Evolutionary conservation across 2,888 invertebrate genomes (phyloP), one percentile per base, ranked within the genome.

Genomic region (Nudaria mundana): DNA sequence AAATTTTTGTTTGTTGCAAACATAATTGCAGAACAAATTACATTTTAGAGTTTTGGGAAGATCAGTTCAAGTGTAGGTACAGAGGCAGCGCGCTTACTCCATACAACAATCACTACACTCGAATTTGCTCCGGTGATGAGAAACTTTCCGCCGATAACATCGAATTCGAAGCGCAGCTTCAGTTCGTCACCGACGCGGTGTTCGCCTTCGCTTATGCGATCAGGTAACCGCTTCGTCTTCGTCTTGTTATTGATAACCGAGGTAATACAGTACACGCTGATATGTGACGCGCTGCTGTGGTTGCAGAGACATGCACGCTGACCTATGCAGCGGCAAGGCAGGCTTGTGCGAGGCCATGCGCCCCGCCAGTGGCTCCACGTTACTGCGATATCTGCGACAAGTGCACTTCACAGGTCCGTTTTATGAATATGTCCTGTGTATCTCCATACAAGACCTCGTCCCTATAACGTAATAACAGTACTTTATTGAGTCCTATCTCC

Each of bases 171-270:
- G 95, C 95, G 62, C 98, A 98, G 78, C 89, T 98, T 47, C 98
- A 98, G 84, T 98, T 98, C 77, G 98, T 98, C 25, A 95, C 96
- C 24, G 98, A 98, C 76, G 97, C 98, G 5, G 97, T 98, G 0
- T 92, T 97, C 92, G 97, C 97, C 1, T 97, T 98, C 78, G 97
- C 95, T 0, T 92, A 96, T 64, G 98, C 98, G 13, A 91, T 95
- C 58, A 91, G 93, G 95, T 94, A 97, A n/a, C n/a, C n/a, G n/a
- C n/a, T n/a, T n/a, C n/a, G n/a, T n/a, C n/a, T n/a, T n/a, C n/a
- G n/a, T n/a, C n/a, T n/a, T n/a, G n/a, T n/a, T n/a, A n/a, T n/a
- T n/a, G n/a, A n/a, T n/a, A n/a, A n/a, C n/a, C n/a, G n/a, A n/a
- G n/a, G n/a, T n/a, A n/a, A n/a, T n/a, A n/a, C n/a, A n/a, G n/a